These are phyloP conservation scores for Anthoptus insignis DNA, from an alignment of 2,888 invertebrate genomes.

Conservation along the genomic window DNA sequence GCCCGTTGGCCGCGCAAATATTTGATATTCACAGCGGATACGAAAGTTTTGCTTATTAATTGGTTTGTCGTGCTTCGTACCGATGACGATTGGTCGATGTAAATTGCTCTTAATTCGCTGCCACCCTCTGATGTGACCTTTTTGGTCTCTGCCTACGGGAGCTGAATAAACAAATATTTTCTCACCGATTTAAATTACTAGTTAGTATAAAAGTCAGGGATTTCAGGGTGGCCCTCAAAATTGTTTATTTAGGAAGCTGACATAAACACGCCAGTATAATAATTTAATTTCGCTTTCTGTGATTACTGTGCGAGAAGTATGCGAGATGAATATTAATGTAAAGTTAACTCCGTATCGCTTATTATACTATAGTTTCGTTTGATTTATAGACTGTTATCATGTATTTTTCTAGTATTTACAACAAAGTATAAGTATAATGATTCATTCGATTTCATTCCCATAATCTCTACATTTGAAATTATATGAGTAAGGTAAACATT, in stretches of 20 bases:
- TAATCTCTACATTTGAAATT: too few species aligned
- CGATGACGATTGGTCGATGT: slow-evolving; percentile 70
- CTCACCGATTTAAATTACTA: slow-evolving; percentile 28
- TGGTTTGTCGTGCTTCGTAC: slow-evolving; percentile 72
- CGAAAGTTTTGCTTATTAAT: slow-evolving; percentile 82
- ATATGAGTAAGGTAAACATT: too few species aligned
- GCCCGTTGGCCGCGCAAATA: slow-evolving; percentile 61
- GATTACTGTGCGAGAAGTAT: slow-evolving; percentile 21
- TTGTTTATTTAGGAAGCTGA: slow-evolving; percentile 27
- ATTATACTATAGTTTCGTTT: too few species aligned
- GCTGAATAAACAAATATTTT: slow-evolving; percentile 37
- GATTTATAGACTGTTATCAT: too few species aligned
- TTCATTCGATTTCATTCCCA: too few species aligned
- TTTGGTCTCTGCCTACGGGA: slow-evolving; percentile 26
- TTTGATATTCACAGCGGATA: slow-evolving; percentile 80
- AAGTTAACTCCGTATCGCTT: background rate
- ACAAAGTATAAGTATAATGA: too few species aligned
- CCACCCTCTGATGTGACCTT: slow-evolving; percentile 22
- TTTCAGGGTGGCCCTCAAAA: slow-evolving; percentile 23
- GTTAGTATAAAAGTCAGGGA: slow-evolving; percentile 16
- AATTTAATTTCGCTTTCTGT: slow-evolving; percentile 21
- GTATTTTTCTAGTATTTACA: too few species aligned
- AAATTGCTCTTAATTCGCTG: slow-evolving; percentile 75
- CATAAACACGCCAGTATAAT: slow-evolving; percentile 11
- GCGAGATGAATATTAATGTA: slow-evolving; percentile 29